phyloP scores from a whole-genome alignment of 1,140 invertebrate genomes.

The Drosophila pallidifrons region DNA sequence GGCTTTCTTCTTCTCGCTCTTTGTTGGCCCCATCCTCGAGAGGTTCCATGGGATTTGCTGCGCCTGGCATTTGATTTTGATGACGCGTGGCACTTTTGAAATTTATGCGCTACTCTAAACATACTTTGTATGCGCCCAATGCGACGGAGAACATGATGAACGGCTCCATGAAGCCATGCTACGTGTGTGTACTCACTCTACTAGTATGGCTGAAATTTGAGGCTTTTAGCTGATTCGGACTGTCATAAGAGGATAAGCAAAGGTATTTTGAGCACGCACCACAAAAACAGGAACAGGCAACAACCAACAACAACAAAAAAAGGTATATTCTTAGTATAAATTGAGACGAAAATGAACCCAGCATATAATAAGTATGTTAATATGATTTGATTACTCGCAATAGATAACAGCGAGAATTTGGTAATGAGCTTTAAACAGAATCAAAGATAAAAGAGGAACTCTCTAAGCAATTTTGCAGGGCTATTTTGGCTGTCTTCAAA shows the following conservation, averaged over 20 bases:
- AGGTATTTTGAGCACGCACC: slow-evolving; percentile 55
- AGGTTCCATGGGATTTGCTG: slow-evolving; percentile 15
- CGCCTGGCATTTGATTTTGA: slow-evolving; percentile 80
- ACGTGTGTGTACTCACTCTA: slow-evolving; percentile 34
- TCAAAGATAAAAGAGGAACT: background rate
- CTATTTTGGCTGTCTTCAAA: slow-evolving; percentile 15
- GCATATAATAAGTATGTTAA: slow-evolving; percentile 52
- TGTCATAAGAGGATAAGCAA: slow-evolving; percentile 45
- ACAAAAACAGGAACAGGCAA: slow-evolving; percentile 1
- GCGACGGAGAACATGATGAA: slow-evolving; percentile 66
- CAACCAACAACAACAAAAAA: background rate
- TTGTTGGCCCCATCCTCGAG: background rate
- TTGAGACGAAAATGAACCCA: slow-evolving; percentile 59
- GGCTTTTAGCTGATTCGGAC: slow-evolving; percentile 59
- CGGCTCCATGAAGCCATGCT: slow-evolving; percentile 33
- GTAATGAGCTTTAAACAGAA: slow-evolving; percentile 10
- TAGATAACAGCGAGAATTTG: background rate
- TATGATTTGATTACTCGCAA: slow-evolving; percentile 52
- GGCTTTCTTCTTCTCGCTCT: background rate
- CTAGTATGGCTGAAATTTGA: slow-evolving; percentile 59
- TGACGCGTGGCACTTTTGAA: slow-evolving; percentile 80
- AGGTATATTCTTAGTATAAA: slow-evolving; percentile 32
- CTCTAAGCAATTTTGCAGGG: background rate
- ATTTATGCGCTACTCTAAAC: slow-evolving; percentile 78
- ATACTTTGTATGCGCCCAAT: slow-evolving; percentile 77